These are phyloP conservation scores for Cristatella mucedo DNA, from an alignment of 2,888 invertebrate species.

Conservation along the genomic window DNA sequence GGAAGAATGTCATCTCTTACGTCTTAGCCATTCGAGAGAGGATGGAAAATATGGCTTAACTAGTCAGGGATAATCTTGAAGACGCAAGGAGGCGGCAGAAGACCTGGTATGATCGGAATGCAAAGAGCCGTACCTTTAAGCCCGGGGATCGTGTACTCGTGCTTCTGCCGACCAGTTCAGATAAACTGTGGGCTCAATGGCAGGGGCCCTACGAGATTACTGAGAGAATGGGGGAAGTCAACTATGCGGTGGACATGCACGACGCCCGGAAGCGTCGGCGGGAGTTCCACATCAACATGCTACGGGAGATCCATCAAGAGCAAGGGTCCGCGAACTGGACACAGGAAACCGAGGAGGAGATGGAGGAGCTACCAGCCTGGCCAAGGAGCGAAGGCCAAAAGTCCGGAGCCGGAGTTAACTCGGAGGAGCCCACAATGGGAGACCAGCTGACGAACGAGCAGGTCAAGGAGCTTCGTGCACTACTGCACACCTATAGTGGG, in stretches of 20 bases:
- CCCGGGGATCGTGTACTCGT: slow-evolving; percentile 13
- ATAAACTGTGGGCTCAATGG: slow-evolving; percentile 14
- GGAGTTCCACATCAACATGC: slow-evolving; percentile 12
- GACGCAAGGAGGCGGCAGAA: slow-evolving; percentile 4
- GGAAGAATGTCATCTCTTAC: too few species aligned
- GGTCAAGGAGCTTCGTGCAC: too few species aligned
- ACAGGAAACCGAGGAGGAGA: too few species aligned
- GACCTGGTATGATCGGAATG: slow-evolving; percentile 12
- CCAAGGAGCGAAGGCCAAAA: too few species aligned
- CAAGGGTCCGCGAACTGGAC: neutral
- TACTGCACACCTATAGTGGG: too few species aligned
- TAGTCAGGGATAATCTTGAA: too few species aligned
- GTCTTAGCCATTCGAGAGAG: too few species aligned
- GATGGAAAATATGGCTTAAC: too few species aligned
- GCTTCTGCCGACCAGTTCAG: slow-evolving; percentile 13
- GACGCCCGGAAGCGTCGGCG: slow-evolving; percentile 10
- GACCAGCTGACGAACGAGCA: too few species aligned
- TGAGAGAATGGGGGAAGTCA: slow-evolving; percentile 9
- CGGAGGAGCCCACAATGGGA: too few species aligned
- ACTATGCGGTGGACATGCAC: slow-evolving; percentile 10
- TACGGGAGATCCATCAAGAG: slow-evolving; percentile 11
- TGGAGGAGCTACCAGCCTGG: too few species aligned
- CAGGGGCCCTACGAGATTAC: slow-evolving; percentile 13
- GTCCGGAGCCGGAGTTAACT: too few species aligned
- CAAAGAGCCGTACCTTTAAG: slow-evolving; percentile 9